These are phyloP conservation scores for Uromys caudimaculatus DNA, from an alignment of 2,797 vertebrate species.

Conservation along the genomic window DNA sequence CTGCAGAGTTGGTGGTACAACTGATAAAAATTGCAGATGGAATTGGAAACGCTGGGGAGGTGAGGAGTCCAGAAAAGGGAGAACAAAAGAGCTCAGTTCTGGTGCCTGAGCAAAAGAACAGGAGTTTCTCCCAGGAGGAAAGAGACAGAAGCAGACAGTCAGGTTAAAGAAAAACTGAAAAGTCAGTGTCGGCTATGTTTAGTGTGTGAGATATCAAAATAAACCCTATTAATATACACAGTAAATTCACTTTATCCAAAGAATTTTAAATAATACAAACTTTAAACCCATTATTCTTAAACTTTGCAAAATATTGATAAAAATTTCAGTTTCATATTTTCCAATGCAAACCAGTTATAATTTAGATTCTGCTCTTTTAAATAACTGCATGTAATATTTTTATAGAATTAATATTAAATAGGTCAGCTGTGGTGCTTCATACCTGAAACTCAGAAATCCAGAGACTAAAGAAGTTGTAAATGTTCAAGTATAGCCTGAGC, in stretches of 20 bases:
- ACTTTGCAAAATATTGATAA: neutral
- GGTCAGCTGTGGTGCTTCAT: neutral
- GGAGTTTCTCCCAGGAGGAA: neutral
- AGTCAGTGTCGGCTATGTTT: neutral
- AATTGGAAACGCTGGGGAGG: neutral
- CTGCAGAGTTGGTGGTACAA: too few species aligned
- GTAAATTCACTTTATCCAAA: neutral
- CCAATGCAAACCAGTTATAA: neutral
- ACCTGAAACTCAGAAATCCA: neutral
- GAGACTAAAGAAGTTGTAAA: neutral
- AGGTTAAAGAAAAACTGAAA: neutral
- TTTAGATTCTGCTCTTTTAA: neutral
- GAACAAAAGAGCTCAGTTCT: neutral
- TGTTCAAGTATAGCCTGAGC: neutral
- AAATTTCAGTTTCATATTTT: neutral
- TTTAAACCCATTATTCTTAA: neutral
- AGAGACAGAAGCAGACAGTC: neutral
- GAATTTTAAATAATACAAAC: neutral
- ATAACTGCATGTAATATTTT: neutral
- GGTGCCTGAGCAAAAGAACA: neutral
- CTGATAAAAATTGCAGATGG: neutral
- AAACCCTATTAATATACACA: neutral
- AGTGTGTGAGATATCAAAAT: neutral
- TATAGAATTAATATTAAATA: neutral
- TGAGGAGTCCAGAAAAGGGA: neutral